Percentiles rank a stretch among this genome's conserved stretches.
phyloP scores from a whole-genome alignment of 2,888 invertebrate species.

The Galerucella nymphaeae region DNA sequence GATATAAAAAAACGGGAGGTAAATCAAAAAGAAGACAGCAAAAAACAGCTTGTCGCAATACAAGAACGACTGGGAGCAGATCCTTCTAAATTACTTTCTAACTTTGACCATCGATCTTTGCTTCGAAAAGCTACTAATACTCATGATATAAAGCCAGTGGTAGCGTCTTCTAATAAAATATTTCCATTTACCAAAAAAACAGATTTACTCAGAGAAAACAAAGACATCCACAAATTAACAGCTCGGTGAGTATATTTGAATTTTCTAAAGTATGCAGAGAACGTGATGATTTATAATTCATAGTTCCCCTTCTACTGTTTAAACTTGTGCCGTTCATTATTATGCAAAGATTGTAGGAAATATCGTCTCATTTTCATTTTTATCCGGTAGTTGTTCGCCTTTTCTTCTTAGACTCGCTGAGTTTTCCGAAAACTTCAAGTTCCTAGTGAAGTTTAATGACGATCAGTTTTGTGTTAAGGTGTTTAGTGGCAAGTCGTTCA shows the following conservation, averaged over 20 bases:
- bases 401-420: neutral
- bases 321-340: neutral
- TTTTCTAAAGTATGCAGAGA: neutral
- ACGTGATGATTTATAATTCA: too few species aligned
- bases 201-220: neutral
- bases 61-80: neutral
- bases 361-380: slow-evolving; percentile 7
- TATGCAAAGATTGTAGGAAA: slow-evolving; percentile 1
- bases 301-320: neutral
- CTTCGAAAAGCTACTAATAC: neutral
- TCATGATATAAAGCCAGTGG: neutral
- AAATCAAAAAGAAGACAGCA: neutral
- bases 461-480: neutral
- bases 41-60: neutral
- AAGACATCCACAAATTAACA: neutral
- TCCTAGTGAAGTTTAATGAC: neutral
- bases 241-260: neutral
- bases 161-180: neutral
- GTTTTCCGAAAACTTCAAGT: neutral
- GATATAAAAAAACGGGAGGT: slow-evolving; percentile 20
- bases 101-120: neutral
- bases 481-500: neutral
- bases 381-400: neutral
- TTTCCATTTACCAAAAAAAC: neutral
- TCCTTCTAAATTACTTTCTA: neutral